Base-by-base conservation (phyloP, 2,797 vertebrate species). In the Galaxias olidus region DNA sequence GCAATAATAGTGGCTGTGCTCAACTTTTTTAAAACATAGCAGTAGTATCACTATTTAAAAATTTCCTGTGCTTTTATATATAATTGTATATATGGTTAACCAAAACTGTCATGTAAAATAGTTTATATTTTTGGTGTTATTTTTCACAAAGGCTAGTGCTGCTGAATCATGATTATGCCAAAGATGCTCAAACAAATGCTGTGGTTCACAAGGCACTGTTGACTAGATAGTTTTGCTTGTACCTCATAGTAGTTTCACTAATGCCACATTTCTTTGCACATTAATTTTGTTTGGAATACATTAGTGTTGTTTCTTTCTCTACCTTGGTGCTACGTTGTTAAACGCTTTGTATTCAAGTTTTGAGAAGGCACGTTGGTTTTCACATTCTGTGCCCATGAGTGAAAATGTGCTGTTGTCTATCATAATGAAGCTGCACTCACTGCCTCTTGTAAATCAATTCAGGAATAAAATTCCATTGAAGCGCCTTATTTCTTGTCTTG, bases 1-100 rank as follows among this genome's bases (percentile, higher is more conserved):
- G 89, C 91, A 91, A 91, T 92, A 88, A 55, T 30, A 30, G 30
- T 19, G 44, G 42, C 69, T 51, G 63, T 59, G 87, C 71, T 72
- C 20, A 76, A 75, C 50, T 63, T 67, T n/a, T 75, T 87, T 82
- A 65, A 71, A 78, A 72, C 82, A 64, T 82, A 66, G 70, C 68
- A 76, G 5, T 78, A 72, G 59, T 71, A 14, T 56, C 69, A 0
- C 41, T 89, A 87, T 89, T 89, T 88, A 88, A 83, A 81, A 64
- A 30, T 69, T 74, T 82, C 65, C 55, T 69, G 63, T 62, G 15
- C 79, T 80, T 83, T 72, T 79, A 75, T 84, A 82, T 79, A 85
- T 72, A 53, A 50, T 7, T 77, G 73, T 78, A 72, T 72, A 68
- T 51, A 71, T 54, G 40, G 5, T 63, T 87, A 72, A 85, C 87